A percentile compares a stretch with the other conserved stretches of the same genome.
Evolutionary conservation across 2,888 invertebrate species (phyloP).

Genomic region (Hypercompe scribonia): DNA sequence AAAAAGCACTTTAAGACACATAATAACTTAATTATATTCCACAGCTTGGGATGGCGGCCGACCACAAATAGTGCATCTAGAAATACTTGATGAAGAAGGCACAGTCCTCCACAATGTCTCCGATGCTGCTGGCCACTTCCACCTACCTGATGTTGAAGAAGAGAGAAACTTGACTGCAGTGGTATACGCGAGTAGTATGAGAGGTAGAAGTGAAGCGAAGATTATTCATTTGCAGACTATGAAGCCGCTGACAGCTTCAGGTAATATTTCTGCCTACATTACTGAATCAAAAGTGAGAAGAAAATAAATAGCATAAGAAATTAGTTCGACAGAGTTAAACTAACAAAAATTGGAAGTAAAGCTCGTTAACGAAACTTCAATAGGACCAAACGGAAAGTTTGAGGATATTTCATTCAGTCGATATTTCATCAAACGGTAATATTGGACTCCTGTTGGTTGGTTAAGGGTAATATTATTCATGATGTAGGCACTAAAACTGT

Average conservation of each 20-base stretch:
- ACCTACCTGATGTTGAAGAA: constrained; percentile 56
- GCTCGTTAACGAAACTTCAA: too few species aligned
- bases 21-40: background rate
- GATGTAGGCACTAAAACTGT: too few species aligned
- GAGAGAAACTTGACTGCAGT: constrained; percentile 64
- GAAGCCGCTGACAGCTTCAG: constrained; percentile 59
- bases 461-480: too few species aligned
- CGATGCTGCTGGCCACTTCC: constrained; percentile 65
- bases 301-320: too few species aligned
- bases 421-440: too few species aligned
- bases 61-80: constrained; percentile 66
- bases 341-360: too few species aligned
- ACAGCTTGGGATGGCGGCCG: constrained; percentile 78
- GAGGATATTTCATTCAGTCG: too few species aligned
- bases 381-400: too few species aligned
- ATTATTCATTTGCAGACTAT: constrained; percentile 58
- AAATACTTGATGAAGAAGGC: constrained; percentile 58
- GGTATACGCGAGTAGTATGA: constrained; percentile 64
- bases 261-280: constrained; percentile 37
- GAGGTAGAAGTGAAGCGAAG: constrained; percentile 63
- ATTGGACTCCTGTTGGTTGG: too few species aligned
- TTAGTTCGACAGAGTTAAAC: too few species aligned
- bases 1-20: background rate
- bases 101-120: constrained; percentile 59
- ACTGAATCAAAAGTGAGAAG: too few species aligned